These are phyloP conservation scores for Tachycineta bicolor DNA, from an alignment of 2,113 vertebrate genomes.

Conservation along the genomic window DNA sequence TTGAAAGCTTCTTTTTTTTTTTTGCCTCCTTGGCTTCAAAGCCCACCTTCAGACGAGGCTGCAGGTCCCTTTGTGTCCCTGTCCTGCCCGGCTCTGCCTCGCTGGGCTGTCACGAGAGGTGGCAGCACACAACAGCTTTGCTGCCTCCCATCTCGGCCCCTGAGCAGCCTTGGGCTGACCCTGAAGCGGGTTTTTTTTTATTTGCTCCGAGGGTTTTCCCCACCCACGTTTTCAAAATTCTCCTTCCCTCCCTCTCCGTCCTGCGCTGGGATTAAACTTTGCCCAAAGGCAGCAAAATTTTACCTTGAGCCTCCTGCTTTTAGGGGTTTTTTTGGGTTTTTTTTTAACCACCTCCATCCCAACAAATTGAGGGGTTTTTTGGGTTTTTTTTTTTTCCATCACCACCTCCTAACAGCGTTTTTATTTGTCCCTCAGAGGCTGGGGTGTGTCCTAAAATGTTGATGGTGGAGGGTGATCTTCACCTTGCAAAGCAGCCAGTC, in stretches of 20 bases:
- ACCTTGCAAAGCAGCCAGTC: not conserved
- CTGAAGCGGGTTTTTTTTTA: not conserved
- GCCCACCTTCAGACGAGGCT: not conserved
- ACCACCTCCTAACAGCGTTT: not conserved
- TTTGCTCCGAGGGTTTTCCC: not conserved
- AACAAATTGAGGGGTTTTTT: not conserved
- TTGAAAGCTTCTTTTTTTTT: not conserved
- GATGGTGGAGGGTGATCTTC: not conserved
- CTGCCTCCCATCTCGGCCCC: not conserved
- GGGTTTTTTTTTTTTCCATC: not conserved
- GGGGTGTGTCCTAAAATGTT: not conserved
- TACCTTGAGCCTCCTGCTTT: not conserved
- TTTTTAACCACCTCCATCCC: not conserved
- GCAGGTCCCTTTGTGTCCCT: not conserved
- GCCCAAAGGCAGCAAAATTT: not conserved
- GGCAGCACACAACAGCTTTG: conserved; percentile 44
- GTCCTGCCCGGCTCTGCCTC: no score
- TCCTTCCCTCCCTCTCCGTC: not conserved
- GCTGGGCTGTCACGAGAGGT: not conserved
- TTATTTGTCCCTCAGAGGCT: not conserved
- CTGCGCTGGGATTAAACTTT: not conserved
- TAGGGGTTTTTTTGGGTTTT: not conserved
- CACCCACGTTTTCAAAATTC: not conserved
- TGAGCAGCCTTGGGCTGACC: not conserved
- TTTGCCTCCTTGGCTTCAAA: not conserved